Base-by-base conservation (phyloP, 2,113 vertebrate species). In the Corythoichthys haematopterus region DNA sequence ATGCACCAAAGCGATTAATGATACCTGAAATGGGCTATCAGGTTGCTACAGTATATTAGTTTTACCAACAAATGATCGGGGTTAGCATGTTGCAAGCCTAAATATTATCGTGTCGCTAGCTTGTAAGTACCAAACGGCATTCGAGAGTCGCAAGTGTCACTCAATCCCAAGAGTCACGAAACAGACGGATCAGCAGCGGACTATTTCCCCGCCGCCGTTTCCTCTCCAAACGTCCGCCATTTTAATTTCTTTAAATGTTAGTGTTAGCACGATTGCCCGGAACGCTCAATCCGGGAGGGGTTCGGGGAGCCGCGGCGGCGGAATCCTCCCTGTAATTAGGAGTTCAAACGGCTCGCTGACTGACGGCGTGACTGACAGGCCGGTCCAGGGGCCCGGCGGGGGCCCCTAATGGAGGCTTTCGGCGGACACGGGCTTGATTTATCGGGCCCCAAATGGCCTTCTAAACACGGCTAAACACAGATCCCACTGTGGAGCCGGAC, bases 351-450 rank as follows among this genome's bases (percentile, higher is more conserved):
- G 69, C 64, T 60, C 0, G 74, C 75, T 84, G 77, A 85, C 70
- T 88, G 90, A 90, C 78, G 67, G 79, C 65, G 65, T 91, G 91
- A 92, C 73, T 91, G 91, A 91, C 88, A 80, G 88, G 84, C 82
- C 52, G 53, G 43, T 81, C 66, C 83, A 53, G 69, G 80, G 84
- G 85, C 81, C 84, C 76, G 9, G 63, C 35, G 0, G 84, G 55
- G 84, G 82, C 88, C 89, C 86, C 87, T 92, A 92, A 91, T 91
- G 87, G 89, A 91, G 84, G 88, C 88, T 85, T 90, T 89, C 88
- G 81, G 81, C 69, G 66, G 88, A 88, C 90, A 88, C 86, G 87
- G 65, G 67, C 84, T 73, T 89, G 88, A 91, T 90, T 92, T 91
- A 92, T 91, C 85, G 84, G 72, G 83, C 84, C 88, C 82, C 85